Evolutionary conservation across 2,797 vertebrate species (phyloP).

Genomic region (Nothura maculosa): DNA sequence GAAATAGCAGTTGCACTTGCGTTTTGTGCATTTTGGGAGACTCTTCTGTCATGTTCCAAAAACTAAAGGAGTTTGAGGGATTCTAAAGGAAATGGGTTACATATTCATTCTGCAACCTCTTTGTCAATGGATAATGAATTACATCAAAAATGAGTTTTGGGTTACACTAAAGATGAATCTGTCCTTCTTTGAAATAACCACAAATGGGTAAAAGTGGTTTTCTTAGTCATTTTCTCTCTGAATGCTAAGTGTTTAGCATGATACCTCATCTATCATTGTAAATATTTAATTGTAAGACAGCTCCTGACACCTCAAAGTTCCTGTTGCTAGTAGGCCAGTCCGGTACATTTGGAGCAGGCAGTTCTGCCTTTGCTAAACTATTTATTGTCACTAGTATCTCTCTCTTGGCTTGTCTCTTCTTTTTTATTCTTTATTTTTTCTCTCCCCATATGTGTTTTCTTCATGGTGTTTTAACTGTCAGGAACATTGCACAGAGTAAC

Average conservation of each 20-base stretch:
- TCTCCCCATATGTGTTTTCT: neutral
- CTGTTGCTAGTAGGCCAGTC: neutral
- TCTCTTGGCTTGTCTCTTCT: neutral
- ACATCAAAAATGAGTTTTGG: constrained; percentile 2
- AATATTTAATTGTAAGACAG: constrained; percentile 50
- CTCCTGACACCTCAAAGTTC: neutral
- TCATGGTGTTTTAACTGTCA: neutral
- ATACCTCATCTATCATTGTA: constrained; percentile 35
- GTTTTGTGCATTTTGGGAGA: neutral
- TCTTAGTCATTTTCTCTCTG: constrained; percentile 12
- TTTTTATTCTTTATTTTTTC: no score
- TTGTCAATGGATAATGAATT: constrained; percentile 26
- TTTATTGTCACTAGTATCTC: neutral
- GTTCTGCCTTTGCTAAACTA: neutral
- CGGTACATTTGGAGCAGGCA: neutral
- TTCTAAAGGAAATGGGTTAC: neutral
- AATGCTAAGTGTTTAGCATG: constrained; percentile 9
- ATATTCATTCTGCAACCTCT: neutral
- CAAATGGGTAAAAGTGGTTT: constrained; percentile 44
- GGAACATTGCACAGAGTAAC: neutral
- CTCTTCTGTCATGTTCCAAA: neutral
- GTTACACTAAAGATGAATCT: neutral
- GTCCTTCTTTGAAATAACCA: constrained; percentile 37
- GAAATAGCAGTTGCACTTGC: neutral
- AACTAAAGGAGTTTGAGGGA: neutral